phyloP scores from a whole-genome alignment of 2,888 invertebrate genomes.

The Machimus rusticus region DNA sequence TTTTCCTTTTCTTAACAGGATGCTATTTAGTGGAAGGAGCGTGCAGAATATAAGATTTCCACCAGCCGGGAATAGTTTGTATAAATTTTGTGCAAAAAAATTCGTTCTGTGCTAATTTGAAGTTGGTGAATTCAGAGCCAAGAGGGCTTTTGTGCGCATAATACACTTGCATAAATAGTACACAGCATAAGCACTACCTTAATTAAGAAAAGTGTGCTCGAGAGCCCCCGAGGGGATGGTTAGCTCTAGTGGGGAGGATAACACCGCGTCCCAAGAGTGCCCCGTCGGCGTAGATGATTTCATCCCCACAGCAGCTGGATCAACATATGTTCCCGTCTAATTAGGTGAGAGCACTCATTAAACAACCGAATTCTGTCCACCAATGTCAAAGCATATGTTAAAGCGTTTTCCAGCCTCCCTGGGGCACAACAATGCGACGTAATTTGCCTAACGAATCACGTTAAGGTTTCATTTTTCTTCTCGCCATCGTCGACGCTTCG shows the following conservation, averaged over 20 bases:
- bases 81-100: background rate
- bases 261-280: slow-evolving; percentile 17
- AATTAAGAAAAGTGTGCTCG: slow-evolving; percentile 29
- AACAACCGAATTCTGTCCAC: background rate
- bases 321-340: slow-evolving; percentile 38
- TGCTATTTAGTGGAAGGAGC: slow-evolving; percentile 13
- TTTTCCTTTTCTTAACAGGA: background rate
- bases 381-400: background rate
- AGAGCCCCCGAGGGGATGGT: slow-evolving; percentile 24
- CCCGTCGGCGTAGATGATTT: slow-evolving; percentile 24
- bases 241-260: slow-evolving; percentile 25
- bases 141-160: slow-evolving; percentile 12
- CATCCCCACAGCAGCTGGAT: slow-evolving; percentile 37
- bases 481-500: background rate
- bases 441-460: slow-evolving; percentile 24
- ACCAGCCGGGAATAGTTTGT: background rate
- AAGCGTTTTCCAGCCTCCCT: background rate
- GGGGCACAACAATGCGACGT: background rate
- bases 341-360: slow-evolving; percentile 34
- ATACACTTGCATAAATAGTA: slow-evolving; percentile 26
- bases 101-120: slow-evolving; percentile 21
- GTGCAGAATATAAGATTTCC: background rate
- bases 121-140: slow-evolving; percentile 7
- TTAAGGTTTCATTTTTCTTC: slow-evolving; percentile 25
- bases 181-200: slow-evolving; percentile 22